Conservation (phyloP, 2,888 invertebrate genomes). For the Nemotelus nigrinus region DNA sequence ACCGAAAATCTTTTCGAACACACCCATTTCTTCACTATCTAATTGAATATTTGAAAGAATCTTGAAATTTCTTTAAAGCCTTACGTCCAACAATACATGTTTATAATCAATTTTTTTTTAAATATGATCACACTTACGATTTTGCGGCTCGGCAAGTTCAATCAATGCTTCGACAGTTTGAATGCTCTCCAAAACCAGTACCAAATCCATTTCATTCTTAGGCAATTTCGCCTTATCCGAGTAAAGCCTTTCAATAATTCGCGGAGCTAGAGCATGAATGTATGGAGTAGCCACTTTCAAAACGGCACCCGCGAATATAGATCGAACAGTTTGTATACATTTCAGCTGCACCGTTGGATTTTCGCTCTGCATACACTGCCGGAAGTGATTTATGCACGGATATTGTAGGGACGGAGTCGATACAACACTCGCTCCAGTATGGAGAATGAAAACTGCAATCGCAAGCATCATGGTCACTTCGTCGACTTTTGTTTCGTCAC, state of each 20-base stretch:
- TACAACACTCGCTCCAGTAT: conserved; percentile 81
- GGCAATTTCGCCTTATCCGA: conserved; percentile 71
- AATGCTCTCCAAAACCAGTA: conserved; percentile 77
- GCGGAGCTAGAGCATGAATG: conserved; percentile 82
- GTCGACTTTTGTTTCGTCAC: conserved; percentile 80
- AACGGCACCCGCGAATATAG: conserved; percentile 79
- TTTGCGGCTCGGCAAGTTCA: conserved; percentile 77
- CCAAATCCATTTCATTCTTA: conserved; percentile 74
- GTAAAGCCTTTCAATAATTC: conserved; percentile 79
- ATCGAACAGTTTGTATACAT: conserved; percentile 80
- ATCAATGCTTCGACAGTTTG: conserved; percentile 80
- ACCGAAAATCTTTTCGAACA: too few relatives aligned
- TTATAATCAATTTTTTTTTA: not conserved
- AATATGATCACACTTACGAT: conserved; percentile 73
- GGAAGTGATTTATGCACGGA: conserved; percentile 92
- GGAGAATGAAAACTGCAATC: conserved; percentile 87
- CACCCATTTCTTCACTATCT: too few relatives aligned
- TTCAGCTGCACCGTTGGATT: conserved; percentile 76
- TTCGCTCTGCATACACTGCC: conserved; percentile 79
- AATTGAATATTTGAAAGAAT: too few relatives aligned
- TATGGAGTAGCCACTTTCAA: conserved; percentile 78
- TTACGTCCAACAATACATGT: not conserved
- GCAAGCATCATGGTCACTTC: conserved; percentile 87
- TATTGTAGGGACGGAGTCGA: conserved; percentile 85
- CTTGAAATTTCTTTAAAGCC: too few relatives aligned